Base-by-base conservation (phyloP, 2,113 vertebrate genomes). In the Cnemophilus loriae region DNA sequence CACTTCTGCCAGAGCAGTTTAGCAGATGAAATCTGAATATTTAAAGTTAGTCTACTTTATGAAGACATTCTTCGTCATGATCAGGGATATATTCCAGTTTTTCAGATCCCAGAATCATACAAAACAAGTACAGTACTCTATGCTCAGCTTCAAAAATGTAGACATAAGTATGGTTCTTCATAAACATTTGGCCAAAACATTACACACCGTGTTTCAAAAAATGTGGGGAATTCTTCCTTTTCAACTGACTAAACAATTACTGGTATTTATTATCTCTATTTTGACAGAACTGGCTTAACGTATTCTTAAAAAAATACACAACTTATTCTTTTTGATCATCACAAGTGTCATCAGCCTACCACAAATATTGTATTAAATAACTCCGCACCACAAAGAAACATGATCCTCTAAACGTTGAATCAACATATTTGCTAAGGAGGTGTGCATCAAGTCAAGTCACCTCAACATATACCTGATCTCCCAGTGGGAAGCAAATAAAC, bases 221-320 rank as follows among this genome's bases (percentile, higher is more conserved):
- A 33, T 4, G 22, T 30, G 26, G 21, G 16, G 68, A 88, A 82
- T 68, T 42, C 64, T 3, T 84, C 41, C 56, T 94, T 90, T 79
- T 60, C 74, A 80, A 77, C 64, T 95, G 39, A 49, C 82, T 87
- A 79, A 91, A 77, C 63, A 97, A 87, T 92, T 84, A 67, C 70
- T 60, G 44, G 49, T 60, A 86, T 55, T 64, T 91, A 71, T 76
- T 88, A 76, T 53, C 8, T 95, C 49, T 59, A 47, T 89, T 96
- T 94, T 95, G 94, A 94, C 88, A 96, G 85, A 97, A 96, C 93
- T 90, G 84, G 85, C 95, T 97, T 92, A 91, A 83, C 80, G 80
- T 33, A 76, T 61, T 93, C 70, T 90, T 90, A 11, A 87, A 73
- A 76, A 91, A 90, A 89, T 55, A 81, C 70, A 81, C 89, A 91